Evolutionary conservation across 1,140 invertebrate species (phyloP).

Genomic region (Heliconius eleuchia): DNA sequence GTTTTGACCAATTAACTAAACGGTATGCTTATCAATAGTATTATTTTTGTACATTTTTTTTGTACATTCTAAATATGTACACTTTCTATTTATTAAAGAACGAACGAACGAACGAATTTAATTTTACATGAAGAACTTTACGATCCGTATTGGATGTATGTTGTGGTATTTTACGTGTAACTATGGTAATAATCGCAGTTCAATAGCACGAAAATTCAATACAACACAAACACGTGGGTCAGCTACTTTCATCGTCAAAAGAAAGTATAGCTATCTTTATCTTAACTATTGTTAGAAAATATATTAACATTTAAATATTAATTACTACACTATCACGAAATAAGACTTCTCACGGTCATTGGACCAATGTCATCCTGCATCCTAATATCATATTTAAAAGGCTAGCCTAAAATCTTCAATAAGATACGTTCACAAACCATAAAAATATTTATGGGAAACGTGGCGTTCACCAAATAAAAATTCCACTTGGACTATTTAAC

Average conservation of each 20-base stretch:
- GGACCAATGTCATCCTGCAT: background rate
- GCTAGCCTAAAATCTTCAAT: background rate
- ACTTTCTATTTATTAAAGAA: too few relatives aligned
- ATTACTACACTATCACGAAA: background rate
- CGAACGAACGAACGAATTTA: too few relatives aligned
- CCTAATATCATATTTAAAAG: background rate
- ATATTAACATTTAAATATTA: too few relatives aligned
- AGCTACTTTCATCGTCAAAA: background rate
- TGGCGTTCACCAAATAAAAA: too few relatives aligned
- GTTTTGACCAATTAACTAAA: background rate
- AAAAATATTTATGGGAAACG: background rate
- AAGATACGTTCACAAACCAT: background rate
- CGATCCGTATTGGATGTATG: too few relatives aligned
- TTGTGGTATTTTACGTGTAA: too few relatives aligned
- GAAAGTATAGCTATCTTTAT: too few relatives aligned
- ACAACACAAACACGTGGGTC: background rate
- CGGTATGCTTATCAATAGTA: background rate
- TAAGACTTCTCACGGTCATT: background rate
- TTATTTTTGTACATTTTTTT: background rate
- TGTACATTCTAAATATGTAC: too few relatives aligned
- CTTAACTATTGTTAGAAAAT: background rate
- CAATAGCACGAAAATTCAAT: background rate
- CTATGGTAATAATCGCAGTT: background rate
- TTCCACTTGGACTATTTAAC: too few relatives aligned
- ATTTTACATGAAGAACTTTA: too few relatives aligned